phyloP scores from a whole-genome alignment of 2,797 vertebrate species.

The Rhinoraja longicauda region DNA sequence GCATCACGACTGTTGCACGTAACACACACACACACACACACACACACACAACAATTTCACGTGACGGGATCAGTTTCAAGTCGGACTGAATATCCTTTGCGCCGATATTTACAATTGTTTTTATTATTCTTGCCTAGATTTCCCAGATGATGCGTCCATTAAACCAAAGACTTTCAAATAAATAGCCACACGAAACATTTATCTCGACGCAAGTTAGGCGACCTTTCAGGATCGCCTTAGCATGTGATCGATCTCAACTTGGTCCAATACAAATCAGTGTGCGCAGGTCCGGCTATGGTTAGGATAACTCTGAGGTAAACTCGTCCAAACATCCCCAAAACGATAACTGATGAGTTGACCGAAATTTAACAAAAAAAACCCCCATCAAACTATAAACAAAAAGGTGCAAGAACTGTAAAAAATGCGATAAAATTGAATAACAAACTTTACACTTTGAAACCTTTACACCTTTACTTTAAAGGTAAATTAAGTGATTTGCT shows the following conservation, averaged over 20 bases:
- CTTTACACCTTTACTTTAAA: not conserved
- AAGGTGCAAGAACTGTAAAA: too few relatives aligned
- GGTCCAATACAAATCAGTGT: not conserved
- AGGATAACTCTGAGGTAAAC: not conserved
- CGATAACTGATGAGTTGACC: not conserved
- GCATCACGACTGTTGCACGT: not conserved
- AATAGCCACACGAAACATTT: not conserved
- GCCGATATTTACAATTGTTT: slow-evolving; percentile 46
- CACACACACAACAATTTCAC: not conserved
- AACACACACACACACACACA: not conserved
- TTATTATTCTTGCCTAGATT: slow-evolving; percentile 40
- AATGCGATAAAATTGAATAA: too few relatives aligned
- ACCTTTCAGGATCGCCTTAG: not conserved
- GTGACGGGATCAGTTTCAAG: slow-evolving; percentile 35
- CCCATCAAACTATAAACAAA: not conserved
- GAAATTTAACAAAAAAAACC: not conserved
- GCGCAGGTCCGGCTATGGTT: not conserved
- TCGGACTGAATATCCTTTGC: slow-evolving; percentile 41
- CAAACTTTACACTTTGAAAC: too few relatives aligned
- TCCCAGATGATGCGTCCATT: slow-evolving; percentile 27
- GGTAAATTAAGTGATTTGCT: not conserved
- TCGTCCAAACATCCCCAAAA: not conserved
- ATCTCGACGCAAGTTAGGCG: not conserved
- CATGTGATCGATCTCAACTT: not conserved
- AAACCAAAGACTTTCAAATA: not conserved